Evolutionary conservation across 2,888 invertebrate genomes (phyloP).

Genomic region (Augiades crinisus): DNA sequence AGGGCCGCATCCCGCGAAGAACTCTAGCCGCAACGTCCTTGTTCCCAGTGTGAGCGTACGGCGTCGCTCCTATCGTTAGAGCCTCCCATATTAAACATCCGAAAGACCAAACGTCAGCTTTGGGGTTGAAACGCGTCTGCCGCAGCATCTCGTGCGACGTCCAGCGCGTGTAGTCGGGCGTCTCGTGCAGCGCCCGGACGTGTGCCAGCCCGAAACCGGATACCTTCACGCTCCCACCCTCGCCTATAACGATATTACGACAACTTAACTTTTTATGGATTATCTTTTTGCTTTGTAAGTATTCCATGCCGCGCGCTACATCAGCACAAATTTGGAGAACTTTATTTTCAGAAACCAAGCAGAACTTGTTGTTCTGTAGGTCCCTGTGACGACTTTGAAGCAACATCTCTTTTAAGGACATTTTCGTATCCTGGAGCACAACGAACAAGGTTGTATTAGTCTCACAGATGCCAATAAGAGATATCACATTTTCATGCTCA

Average conservation of each 20-base stretch:
- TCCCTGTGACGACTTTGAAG: constrained; percentile 81
- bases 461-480: constrained; percentile 90
- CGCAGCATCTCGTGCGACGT: constrained; percentile 89
- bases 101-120: constrained; percentile 92
- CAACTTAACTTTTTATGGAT: constrained; percentile 88
- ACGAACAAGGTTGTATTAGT: constrained; percentile 88
- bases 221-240: constrained; percentile 86
- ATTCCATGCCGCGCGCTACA: constrained; percentile 87
- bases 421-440: constrained; percentile 85
- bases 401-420: constrained; percentile 86
- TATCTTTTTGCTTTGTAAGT: constrained; percentile 84
- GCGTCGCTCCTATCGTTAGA: constrained; percentile 89
- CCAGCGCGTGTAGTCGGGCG: constrained; percentile 90
- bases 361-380: constrained; percentile 78
- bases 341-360: constrained; percentile 82
- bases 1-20: constrained; percentile 85
- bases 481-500: constrained; percentile 86
- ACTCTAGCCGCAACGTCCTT: constrained; percentile 86
- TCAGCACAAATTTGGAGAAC: constrained; percentile 84
- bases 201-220: constrained; percentile 89
- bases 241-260: constrained; percentile 85
- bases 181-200: constrained; percentile 82
- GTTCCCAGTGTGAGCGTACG: constrained; percentile 85
- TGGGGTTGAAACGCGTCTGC: constrained; percentile 84
- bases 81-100: constrained; percentile 93